Evolutionary conservation across 2,113 vertebrate species (phyloP).

Genomic region (Struthidea cinerea): DNA sequence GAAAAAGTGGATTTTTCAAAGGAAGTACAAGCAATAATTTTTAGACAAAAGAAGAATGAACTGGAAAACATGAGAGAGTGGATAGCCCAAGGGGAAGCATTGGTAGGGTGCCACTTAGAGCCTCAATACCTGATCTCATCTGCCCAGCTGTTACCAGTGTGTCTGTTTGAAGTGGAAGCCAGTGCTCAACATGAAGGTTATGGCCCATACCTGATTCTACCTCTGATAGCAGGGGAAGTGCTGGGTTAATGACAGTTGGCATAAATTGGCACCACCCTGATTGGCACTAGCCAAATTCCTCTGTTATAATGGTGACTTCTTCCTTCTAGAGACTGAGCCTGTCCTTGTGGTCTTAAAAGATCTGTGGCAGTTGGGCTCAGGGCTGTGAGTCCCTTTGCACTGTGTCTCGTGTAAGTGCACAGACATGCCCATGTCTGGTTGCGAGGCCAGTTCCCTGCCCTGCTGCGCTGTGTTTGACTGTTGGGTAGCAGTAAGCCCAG

Average conservation of each 20-base stretch:
- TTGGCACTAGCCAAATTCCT: not conserved
- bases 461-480: not conserved
- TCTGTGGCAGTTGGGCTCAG: not conserved
- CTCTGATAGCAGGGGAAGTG: not conserved
- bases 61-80: not conserved
- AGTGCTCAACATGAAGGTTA: rapidly evolving
- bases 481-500: not conserved
- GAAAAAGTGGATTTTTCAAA: not conserved
- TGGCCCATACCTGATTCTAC: not conserved
- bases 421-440: not conserved
- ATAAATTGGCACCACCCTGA: not conserved
- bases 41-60: not conserved
- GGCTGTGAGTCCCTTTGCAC: not conserved
- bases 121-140: not conserved
- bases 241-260: not conserved
- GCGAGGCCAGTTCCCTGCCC: not conserved
- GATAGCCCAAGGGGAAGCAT: not conserved
- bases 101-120: not conserved
- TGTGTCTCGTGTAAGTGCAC: not conserved
- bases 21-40: not conserved
- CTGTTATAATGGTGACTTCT: not conserved
- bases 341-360: not conserved
- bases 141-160: not conserved
- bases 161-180: not conserved
- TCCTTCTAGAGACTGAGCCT: not conserved